A percentile compares a stretch with the other conserved stretches of the same genome.
phyloP scores from a whole-genome alignment of 1,140 invertebrate species.

The honey bee (Apis mellifera) region DNA sequence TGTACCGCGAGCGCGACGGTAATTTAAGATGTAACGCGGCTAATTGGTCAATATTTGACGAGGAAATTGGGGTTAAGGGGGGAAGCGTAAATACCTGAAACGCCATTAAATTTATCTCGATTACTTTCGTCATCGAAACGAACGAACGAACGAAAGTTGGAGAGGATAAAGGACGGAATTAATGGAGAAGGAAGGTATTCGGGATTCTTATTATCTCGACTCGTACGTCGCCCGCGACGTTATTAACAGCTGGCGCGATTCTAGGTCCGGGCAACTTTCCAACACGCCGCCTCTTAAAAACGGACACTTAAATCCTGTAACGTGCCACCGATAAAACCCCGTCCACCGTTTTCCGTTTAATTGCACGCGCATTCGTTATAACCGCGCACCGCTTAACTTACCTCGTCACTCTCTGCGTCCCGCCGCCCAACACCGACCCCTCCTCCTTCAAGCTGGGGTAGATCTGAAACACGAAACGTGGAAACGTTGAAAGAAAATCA shows the following conservation, averaged over 20 bases:
- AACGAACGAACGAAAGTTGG: no score
- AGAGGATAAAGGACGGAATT: background rate
- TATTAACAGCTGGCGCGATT: conserved; percentile 43
- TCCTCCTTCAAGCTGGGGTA: conserved; percentile 78
- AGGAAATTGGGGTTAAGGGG: conserved; percentile 36
- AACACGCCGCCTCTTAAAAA: conserved; percentile 53
- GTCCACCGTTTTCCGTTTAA: background rate
- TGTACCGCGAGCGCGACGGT: conserved; percentile 29
- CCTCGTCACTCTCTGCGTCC: conserved; percentile 79
- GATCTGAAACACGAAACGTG: conserved; percentile 72
- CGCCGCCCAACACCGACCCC: conserved; percentile 76
- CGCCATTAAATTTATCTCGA: no score
- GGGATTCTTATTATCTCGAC: conserved; percentile 43
- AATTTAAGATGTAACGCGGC: conserved; percentile 42
- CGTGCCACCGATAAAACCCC: conserved; percentile 38
- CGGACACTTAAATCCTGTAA: conserved; percentile 52
- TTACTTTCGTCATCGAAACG: no score
- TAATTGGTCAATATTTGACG: conserved; percentile 52
- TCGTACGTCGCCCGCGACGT: conserved; percentile 25
- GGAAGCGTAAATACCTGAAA: background rate
- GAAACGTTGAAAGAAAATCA: background rate
- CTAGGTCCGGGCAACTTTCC: conserved; percentile 43
- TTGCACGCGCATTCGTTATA: background rate
- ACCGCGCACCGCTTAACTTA: conserved; percentile 44
- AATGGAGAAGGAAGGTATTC: conserved; percentile 28